Conservation (phyloP, 2,797 vertebrate genomes). For the Podarcis lilfordi region DNA sequence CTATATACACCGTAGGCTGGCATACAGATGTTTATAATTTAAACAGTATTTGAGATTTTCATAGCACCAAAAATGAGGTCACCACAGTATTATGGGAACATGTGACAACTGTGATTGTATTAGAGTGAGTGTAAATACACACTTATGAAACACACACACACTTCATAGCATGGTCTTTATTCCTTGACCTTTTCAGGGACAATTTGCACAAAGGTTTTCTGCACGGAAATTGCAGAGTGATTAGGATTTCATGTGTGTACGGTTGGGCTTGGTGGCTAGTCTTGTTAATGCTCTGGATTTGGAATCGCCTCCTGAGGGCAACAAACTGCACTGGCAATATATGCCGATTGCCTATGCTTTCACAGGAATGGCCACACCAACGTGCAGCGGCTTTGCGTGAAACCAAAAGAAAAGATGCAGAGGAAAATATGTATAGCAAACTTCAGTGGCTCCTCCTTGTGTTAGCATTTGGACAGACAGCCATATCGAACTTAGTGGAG, state of each 20-base stretch:
- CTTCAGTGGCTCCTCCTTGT: neutral
- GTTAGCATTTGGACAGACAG: neutral
- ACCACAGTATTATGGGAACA: neutral
- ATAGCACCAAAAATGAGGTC: neutral
- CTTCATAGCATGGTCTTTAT: neutral
- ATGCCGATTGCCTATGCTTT: neutral
- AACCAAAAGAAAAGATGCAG: neutral
- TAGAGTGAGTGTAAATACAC: neutral
- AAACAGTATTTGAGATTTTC: constrained; percentile 3
- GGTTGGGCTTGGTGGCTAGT: neutral
- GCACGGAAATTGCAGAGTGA: neutral
- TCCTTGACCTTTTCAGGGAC: neutral
- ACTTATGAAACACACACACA: neutral
- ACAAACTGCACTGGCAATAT: neutral
- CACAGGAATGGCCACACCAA: neutral
- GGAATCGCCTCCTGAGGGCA: neutral
- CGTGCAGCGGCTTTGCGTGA: neutral
- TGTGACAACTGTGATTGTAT: neutral
- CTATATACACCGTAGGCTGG: neutral
- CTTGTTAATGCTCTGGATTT: neutral
- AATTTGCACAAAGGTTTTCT: neutral
- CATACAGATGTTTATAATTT: neutral
- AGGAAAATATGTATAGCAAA: neutral
- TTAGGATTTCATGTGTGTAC: neutral
- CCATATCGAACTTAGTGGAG: neutral